These are phyloP conservation scores for Hydrocynus forskahlii DNA, from an alignment of 2,797 vertebrate genomes.

Conservation along the genomic window DNA sequence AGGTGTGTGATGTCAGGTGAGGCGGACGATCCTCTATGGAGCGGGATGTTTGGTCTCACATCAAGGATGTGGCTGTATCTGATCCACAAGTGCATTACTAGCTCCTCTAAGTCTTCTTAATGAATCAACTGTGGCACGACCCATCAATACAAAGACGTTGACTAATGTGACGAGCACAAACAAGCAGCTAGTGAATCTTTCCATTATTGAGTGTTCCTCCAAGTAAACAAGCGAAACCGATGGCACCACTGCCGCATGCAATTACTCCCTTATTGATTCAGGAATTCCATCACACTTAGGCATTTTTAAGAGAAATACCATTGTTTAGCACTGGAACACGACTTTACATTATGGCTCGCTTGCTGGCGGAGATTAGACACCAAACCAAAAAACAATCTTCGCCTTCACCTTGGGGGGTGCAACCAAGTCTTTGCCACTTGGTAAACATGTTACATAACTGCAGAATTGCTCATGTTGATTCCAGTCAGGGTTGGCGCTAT, in stretches of 20 bases:
- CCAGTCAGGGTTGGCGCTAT: neutral
- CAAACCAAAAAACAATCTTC: neutral
- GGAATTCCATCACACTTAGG: constrained; percentile 47
- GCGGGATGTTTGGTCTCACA: constrained; percentile 52
- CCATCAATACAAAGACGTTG: constrained; percentile 74
- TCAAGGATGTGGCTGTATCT: constrained; percentile 64
- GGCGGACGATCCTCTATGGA: constrained; percentile 19
- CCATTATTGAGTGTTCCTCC: constrained; percentile 68
- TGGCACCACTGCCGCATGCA: constrained; percentile 55
- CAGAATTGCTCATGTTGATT: neutral
- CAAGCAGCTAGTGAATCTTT: constrained; percentile 68
- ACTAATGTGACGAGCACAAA: constrained; percentile 71
- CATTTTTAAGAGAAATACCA: constrained; percentile 40
- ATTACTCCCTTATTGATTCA: constrained; percentile 57
- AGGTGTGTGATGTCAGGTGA: constrained; percentile 4
- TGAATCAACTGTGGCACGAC: constrained; percentile 75
- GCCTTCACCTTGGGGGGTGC: neutral
- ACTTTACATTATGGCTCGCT: neutral
- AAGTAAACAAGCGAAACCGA: constrained; percentile 61
- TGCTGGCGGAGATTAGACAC: neutral
- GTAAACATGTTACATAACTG: neutral
- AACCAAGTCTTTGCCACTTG: neutral
- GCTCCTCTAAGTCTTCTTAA: constrained; percentile 70
- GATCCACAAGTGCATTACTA: constrained; percentile 70
- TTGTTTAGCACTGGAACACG: constrained; percentile 5